Base-by-base conservation (phyloP, 2,113 vertebrate genomes). In the Corvus moneduloides region DNA sequence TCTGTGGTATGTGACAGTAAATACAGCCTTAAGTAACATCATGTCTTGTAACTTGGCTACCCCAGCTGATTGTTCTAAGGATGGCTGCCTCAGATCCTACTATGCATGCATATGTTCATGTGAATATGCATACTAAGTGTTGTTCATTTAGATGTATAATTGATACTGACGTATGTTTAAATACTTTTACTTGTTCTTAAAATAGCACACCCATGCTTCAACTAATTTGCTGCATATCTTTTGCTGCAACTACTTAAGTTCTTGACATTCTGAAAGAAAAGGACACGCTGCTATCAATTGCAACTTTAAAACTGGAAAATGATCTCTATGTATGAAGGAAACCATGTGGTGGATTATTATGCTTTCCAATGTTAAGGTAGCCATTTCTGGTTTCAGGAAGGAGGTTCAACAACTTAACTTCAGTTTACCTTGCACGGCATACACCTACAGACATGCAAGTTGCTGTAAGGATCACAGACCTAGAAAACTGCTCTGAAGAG, bases 401-500 rank as follows among this genome's bases (percentile, higher is more conserved):
- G 93, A 98, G 99, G 90, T 99, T 99, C 96, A 99, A 99, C 93
- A 98, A 99, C 96, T 97, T 99, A 98, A 99, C 99, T 96, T 98
- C 98, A 91, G 97, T 99, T 91, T 98, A 98, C 96, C 98, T 99
- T 97, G 99, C 99, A 8, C 98, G 98, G 30, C 99, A 99, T 90
- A 97, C 97, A 30, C 99, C 99, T 21, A 99, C 99, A 12, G 98
- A 99, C 80, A 98, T 97, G 58, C 98, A 98, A 96, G 98, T 99
- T 91, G 99, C 99, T 12, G 90, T 99, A 87, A 99, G 98, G 97
- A 98, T 98, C 84, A 99, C 99, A 94, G 99, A 99, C 96, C 97
- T 99, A 95, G 99, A 99, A 73, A 98, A 98, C 89, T 99, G 99
- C 97, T 99, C 98, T 4, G 99, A 99, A 94, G 99, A 99, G 79